phyloP scores from a whole-genome alignment of 2,113 vertebrate species.

The Ranitomeya variabilis region DNA sequence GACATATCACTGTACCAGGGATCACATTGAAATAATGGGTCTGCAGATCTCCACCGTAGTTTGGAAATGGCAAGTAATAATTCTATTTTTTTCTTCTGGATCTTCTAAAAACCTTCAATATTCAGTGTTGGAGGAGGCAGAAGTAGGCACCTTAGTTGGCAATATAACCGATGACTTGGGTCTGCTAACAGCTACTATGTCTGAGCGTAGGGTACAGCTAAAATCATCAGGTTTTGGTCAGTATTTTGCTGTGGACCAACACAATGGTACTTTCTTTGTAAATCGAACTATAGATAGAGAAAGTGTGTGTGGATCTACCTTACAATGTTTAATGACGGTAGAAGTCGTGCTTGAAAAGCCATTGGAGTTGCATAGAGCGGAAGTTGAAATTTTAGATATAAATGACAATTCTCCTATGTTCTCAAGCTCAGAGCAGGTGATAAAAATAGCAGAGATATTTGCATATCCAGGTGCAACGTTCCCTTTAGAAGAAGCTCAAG shows the following conservation, averaged over 20 bases:
- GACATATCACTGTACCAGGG: slow-evolving; percentile 52
- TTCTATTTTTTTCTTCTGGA: slow-evolving; percentile 77
- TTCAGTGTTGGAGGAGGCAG: slow-evolving; percentile 73
- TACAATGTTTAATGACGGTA: slow-evolving; percentile 73
- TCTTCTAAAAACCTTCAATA: slow-evolving; percentile 73
- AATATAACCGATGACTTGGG: slow-evolving; percentile 84
- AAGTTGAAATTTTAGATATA: slow-evolving; percentile 78
- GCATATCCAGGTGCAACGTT: slow-evolving; percentile 74
- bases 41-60: slow-evolving; percentile 67
- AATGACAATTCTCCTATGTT: slow-evolving; percentile 82
- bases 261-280: slow-evolving; percentile 70
- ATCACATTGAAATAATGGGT: slow-evolving; percentile 68
- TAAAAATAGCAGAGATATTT: slow-evolving; percentile 79
- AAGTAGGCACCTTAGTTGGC: slow-evolving; percentile 74
- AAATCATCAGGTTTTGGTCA: slow-evolving; percentile 79
- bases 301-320: slow-evolving; percentile 70
- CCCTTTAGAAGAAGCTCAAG: slow-evolving; percentile 76
- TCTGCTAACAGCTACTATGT: slow-evolving; percentile 77
- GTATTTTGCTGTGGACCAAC: slow-evolving; percentile 76
- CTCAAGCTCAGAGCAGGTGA: slow-evolving; percentile 68
- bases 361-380: slow-evolving; percentile 76
- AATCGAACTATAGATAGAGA: slow-evolving; percentile 74
- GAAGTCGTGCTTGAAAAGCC: slow-evolving; percentile 80
- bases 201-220: slow-evolving; percentile 78
- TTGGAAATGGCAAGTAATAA: slow-evolving; percentile 73